Base-by-base conservation (phyloP, 2,888 invertebrate species). In the Lutraria lutraria region DNA sequence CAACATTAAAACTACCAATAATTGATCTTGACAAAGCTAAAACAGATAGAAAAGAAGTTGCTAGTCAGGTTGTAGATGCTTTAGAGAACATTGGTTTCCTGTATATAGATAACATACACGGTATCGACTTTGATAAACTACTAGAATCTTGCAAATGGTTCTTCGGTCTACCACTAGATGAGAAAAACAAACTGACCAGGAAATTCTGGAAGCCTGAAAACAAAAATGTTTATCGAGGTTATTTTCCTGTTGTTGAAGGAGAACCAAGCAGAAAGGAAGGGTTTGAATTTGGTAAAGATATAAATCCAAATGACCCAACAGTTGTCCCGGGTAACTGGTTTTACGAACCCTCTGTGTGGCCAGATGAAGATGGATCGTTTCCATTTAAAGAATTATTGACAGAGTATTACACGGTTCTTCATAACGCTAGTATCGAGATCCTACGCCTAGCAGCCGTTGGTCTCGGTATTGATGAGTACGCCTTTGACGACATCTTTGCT, bases 251-350 rank as follows among this genome's bases (percentile, higher is more conserved):
- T 3, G 91, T 92, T 0, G 89, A 92, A 83, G 92, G 89, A 0
- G 93, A 93, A 85, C 91, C 92, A 10, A 94, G 93, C 56, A 89
- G 93, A 63, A 95, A 95, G 53, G 94, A 95, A 86, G 95, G 94
- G 0, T 95, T 94, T 87, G 95, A 95, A 60, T 92, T 93, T 72
- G 93, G 90, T 0, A 86, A 90, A 34, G 94, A 93, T 25, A 85
- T 92, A 0, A 88, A 88, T 25, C 91, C 93, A 52, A 90, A 93
- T 83, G 91, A 92, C 54, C 88, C 93, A 10, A 90, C 92, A 6
- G 88, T 92, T 4, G 82, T 88, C 0, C 88, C 89, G 0, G 92
- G 90, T 12, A 94, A 92, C 80, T 93, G 94, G 93, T 93, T 94
- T 87, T 93, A 92, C 60, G 95, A 95, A 85, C 88, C 88, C 19